phyloP scores from a whole-genome alignment of 2,797 vertebrate genomes.

The Zalophus californianus region DNA sequence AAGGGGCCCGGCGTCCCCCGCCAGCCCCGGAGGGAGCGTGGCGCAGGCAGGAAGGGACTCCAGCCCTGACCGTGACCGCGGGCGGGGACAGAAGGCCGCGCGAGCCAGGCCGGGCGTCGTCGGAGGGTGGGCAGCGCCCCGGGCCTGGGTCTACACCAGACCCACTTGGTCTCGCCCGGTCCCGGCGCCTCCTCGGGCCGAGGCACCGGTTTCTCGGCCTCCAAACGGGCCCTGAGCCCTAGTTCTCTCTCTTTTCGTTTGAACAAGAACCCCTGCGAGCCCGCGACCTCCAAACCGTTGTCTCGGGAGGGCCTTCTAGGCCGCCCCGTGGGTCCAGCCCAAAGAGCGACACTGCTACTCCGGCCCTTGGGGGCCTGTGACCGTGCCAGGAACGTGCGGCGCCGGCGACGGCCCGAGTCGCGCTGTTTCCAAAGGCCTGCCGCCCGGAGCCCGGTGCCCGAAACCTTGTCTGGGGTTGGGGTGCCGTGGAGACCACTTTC shows the following conservation, averaged over 20 bases:
- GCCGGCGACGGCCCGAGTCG: not conserved
- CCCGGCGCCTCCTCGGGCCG: not conserved
- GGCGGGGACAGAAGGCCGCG: not conserved
- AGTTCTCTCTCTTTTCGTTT: slow-evolving; percentile 70
- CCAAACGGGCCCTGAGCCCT: not conserved
- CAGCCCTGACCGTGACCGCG: not conserved
- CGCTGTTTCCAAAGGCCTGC: not conserved
- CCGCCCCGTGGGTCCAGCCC: not conserved
- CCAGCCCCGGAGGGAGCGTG: not conserved
- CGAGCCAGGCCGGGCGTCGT: not conserved
- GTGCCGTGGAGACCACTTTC: not conserved
- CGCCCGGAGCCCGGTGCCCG: not conserved
- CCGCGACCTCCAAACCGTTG: slow-evolving; percentile 64
- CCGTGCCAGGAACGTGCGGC: not conserved
- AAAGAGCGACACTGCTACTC: too few relatives aligned
- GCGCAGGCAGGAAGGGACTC: not conserved
- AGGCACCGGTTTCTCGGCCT: not conserved
- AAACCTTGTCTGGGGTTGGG: not conserved
- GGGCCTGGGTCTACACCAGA: not conserved
- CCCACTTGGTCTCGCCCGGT: not conserved
- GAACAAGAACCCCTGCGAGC: not conserved
- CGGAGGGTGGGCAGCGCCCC: not conserved
- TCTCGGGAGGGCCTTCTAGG: not conserved
- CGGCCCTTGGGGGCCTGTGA: not conserved
- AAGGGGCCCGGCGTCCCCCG: not conserved